Evolutionary conservation across 2,113 vertebrate species (phyloP), one percentile per base, ranked within the genome.

Genomic region (Probosciger aterrimus): DNA sequence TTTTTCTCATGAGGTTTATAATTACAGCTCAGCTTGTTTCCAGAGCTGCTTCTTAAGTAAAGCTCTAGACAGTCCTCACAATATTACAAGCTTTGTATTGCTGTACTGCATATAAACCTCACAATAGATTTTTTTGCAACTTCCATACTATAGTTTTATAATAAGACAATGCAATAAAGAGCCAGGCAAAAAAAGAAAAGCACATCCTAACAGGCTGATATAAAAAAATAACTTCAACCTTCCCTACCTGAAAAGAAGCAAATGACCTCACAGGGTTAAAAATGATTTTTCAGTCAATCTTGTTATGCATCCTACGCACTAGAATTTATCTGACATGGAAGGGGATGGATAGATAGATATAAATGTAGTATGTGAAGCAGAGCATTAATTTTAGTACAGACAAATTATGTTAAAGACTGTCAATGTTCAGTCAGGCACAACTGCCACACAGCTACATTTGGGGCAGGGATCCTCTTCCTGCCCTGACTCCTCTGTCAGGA

Each of bases 361-460:
- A 96, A 94, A 96, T 93, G 93, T 84, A 96, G 80, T 9, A 68
- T 82, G 67, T 68, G 68, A 93, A 96, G 92, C 68, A 67, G 76
- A 86, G 86, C 65, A 96, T 93, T 96, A 94, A 96, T 95, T 96
- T 96, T 63, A 93, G 83, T 39, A 49, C 79, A 96, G 95, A 96
- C 92, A 93, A 94, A 94, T 88, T 68, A 93, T 2, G 4, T 52
- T 86, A 49, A 88, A 95, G 86, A 84, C 80, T 82, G 64, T 62
- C 92, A 95, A 60, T 88, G 88, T 79, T 93, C 82, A 92, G 91
- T 91, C 96, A 96, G 83, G 90, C 93, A 93, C 47, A 46, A 91
- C 50, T 81, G 76, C 60, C 86, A 18, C 24, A 31, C 20, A 81
- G 82, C 86, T 96, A 44, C 44, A 49, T 78, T 86, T 62, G 7